Percentiles rank a stretch among this genome's conserved stretches.
These are phyloP conservation scores for Spermophilus dauricus DNA, from an alignment of 2,113 vertebrate species.

Conservation along the genomic window DNA sequence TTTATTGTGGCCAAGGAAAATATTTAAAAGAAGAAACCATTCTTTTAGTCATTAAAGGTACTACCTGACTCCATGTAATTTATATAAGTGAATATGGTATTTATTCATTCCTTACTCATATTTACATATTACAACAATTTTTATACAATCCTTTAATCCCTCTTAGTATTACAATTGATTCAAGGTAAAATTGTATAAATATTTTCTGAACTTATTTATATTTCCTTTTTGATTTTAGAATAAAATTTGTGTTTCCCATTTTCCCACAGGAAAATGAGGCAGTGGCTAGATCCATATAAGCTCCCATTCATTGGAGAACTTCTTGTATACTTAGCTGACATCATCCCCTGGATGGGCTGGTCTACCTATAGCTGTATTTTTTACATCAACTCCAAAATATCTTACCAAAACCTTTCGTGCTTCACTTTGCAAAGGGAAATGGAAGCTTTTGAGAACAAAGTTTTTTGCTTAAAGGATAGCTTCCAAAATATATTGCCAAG, in stretches of 20 bases:
- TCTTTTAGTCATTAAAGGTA: neutral
- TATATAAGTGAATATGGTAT: neutral
- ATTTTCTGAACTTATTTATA: neutral
- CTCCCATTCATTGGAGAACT: neutral
- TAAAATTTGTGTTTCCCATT: neutral
- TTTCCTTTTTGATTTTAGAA: neutral
- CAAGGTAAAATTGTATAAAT: neutral
- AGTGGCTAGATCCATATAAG: neutral
- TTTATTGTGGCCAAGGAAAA: neutral
- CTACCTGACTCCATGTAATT: neutral
- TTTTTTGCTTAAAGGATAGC: neutral
- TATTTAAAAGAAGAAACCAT: neutral
- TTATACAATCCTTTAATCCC: neutral
- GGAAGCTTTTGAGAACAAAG: neutral
- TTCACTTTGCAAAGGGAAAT: neutral
- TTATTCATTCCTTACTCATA: neutral
- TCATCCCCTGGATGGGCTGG: neutral
- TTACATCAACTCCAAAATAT: neutral
- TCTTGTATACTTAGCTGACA: neutral
- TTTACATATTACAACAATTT: neutral
- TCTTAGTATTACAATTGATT: neutral
- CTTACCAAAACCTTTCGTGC: neutral
- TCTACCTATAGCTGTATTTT: neutral
- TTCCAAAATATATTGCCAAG: neutral
- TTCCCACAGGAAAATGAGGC: neutral